phyloP scores from a whole-genome alignment of 2,888 invertebrate genomes.

The Harpalus rufipes region DNA sequence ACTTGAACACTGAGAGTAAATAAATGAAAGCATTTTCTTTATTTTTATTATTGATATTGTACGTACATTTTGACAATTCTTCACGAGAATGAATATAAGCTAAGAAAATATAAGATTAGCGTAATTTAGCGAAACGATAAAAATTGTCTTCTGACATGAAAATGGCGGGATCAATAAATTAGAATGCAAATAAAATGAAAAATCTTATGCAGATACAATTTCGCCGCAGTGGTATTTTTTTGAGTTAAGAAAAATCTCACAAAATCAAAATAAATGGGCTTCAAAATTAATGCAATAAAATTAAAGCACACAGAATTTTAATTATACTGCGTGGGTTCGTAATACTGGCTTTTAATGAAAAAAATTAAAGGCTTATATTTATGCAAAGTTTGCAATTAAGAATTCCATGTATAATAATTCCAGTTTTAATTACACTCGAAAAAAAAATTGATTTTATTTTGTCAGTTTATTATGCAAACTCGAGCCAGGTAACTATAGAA shows the following conservation, averaged over 20 bases:
- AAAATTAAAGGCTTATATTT: slow-evolving; percentile 68
- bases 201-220: slow-evolving; percentile 42
- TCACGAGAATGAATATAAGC: no score
- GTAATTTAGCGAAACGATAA: no score
- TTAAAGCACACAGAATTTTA: slow-evolving; percentile 66
- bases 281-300: slow-evolving; percentile 63
- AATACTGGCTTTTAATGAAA: slow-evolving; percentile 67
- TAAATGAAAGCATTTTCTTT: no score
- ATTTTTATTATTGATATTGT: no score
- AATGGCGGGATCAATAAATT: slow-evolving; percentile 9
- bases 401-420: slow-evolving; percentile 68
- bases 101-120: no score
- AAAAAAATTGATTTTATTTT: slow-evolving; percentile 67
- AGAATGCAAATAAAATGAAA: slow-evolving; percentile 39
- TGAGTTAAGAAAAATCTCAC: slow-evolving; percentile 45
- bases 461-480: slow-evolving; percentile 66
- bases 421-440: slow-evolving; percentile 65
- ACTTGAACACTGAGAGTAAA: no score
- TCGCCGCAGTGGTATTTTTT: slow-evolving; percentile 7
- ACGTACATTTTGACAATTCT: no score
- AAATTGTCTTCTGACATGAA: no score
- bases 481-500: slow-evolving; percentile 56
- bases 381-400: slow-evolving; percentile 68
- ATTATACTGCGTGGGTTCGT: slow-evolving; percentile 66
- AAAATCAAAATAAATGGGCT: slow-evolving; percentile 62